Percentiles rank a stretch among this genome's conserved stretches.
phyloP scores from a whole-genome alignment of 2,888 invertebrate genomes.

The Serrognathus titanus region DNA sequence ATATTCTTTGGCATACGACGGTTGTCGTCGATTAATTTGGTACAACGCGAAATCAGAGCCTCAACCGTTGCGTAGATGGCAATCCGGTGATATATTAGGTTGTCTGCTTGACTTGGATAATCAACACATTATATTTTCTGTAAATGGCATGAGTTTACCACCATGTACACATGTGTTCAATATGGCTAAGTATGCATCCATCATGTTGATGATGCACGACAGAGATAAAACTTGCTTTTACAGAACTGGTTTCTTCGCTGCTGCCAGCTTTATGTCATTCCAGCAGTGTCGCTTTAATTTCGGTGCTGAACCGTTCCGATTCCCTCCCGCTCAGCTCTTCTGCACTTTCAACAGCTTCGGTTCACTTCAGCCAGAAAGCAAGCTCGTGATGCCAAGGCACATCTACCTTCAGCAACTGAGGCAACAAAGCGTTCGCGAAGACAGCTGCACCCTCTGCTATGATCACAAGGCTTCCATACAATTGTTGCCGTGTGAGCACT shows the following conservation, averaged over 20 bases:
- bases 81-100: slow-evolving; percentile 81
- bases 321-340: slow-evolving; percentile 69
- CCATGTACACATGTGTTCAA: slow-evolving; percentile 73
- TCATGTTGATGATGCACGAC: not conserved
- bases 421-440: slow-evolving; percentile 71
- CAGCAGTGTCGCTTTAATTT: slow-evolving; percentile 94
- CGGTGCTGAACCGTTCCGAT: slow-evolving; percentile 74
- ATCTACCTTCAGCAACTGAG: slow-evolving; percentile 72
- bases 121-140: slow-evolving; percentile 73
- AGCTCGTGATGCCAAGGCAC: slow-evolving; percentile 76
- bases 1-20: slow-evolving; percentile 87
- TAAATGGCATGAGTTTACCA: slow-evolving; percentile 73
- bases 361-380: slow-evolving; percentile 70
- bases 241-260: slow-evolving; percentile 88
- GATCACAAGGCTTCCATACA: slow-evolving; percentile 73
- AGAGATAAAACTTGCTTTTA: slow-evolving; percentile 23
- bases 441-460: slow-evolving; percentile 85
- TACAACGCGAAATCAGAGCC: slow-evolving; percentile 75
- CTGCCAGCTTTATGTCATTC: slow-evolving; percentile 95
- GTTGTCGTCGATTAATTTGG: slow-evolving; percentile 87
- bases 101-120: slow-evolving; percentile 75
- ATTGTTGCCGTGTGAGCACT: slow-evolving; percentile 79
- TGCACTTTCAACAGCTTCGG: slow-evolving; percentile 76
- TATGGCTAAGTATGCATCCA: slow-evolving; percentile 64
- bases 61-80: slow-evolving; percentile 64